These are phyloP conservation scores for Cyprinus carpio DNA, from an alignment of 2,113 vertebrate species.

Conservation along the genomic window DNA sequence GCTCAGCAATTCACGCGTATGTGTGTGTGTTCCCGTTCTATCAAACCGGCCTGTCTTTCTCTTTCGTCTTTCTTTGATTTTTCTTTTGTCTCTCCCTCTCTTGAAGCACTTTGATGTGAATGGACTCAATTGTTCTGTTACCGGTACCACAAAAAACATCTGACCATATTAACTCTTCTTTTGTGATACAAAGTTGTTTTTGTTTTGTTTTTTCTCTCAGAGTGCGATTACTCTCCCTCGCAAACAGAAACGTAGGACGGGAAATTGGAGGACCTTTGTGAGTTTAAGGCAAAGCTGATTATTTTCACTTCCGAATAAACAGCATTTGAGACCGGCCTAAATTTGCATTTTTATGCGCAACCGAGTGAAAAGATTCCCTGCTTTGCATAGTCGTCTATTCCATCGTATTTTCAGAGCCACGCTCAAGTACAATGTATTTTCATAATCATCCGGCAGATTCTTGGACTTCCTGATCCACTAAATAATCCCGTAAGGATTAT, in stretches of 20 bases:
- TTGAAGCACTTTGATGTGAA: conserved; percentile 17
- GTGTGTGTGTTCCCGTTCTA: background rate
- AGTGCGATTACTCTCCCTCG: background rate
- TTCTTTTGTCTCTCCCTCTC: conserved; percentile 15
- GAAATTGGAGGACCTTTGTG: conserved; percentile 22
- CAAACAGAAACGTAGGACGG: background rate
- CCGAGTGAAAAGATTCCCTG: conserved; percentile 2
- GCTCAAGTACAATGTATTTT: background rate
- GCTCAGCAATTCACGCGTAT: conserved; percentile 12
- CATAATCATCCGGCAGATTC: background rate
- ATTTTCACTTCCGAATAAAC: conserved; percentile 38
- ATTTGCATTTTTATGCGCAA: conserved; percentile 30
- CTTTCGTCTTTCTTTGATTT: conserved; percentile 43
- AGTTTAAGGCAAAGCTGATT: conserved; percentile 50
- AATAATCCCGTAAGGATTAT: background rate
- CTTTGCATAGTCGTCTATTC: conserved; percentile 15
- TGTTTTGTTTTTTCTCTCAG: background rate
- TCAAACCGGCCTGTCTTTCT: conserved; percentile 39
- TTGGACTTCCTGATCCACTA: background rate
- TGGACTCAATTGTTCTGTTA: conserved; percentile 1
- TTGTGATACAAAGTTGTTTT: background rate
- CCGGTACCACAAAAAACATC: background rate
- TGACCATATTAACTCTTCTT: conserved; percentile 3
- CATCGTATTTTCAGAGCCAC: background rate
- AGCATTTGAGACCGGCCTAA: conserved; percentile 21